Base-by-base conservation (phyloP, 2,797 vertebrate species). In the Parotocinclus haroldoi region DNA sequence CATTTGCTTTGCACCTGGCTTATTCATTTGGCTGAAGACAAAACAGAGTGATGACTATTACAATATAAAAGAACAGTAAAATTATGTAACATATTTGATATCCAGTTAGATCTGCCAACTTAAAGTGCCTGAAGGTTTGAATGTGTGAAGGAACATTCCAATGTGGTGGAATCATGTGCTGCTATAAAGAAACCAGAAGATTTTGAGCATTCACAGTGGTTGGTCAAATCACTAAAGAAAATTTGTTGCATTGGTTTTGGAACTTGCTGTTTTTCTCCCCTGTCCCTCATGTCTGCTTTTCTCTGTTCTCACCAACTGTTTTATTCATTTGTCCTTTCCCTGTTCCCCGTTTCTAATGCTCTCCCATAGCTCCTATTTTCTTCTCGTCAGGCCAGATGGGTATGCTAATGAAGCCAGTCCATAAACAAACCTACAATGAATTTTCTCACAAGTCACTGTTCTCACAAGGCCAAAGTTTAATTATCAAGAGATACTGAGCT, bases 341-440 rank as follows among this genome's bases (percentile, higher is more conserved):
- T n/a, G 56, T 13, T 14, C 68, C 49, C 63, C 63, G 59, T 57
- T 59, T 53, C 66, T 51, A 61, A 76, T 48, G 40, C 14, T 58
- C 12, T 57, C 42, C 16, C 13, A 44, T 14, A 44, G 53, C n/a
- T 50, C 18, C 14, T 58, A 18, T 36, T 63, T 69, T 14, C 52
- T 7, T 51, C 60, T 27, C 27, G 54, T 39, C 13, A 54, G 10
- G 60, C 52, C 52, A 65, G 51, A 74, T 40, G 56, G 58, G 37
- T 69, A 72, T 69, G 76, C 50, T 69, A 77, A 77, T 72, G 54
- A 55, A 44, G 61, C 40, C 42, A 53, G n/a, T 58, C 46, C 38
- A 59, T 64, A 49, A 73, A 69, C 55, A 65, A 68, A 52, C 58
- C 45, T 38, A 27, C 50, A 50, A 40, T 46, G 64, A 48, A 14